Base-by-base conservation (phyloP, 2,888 invertebrate genomes). In the Epirrhoe alternata region DNA sequence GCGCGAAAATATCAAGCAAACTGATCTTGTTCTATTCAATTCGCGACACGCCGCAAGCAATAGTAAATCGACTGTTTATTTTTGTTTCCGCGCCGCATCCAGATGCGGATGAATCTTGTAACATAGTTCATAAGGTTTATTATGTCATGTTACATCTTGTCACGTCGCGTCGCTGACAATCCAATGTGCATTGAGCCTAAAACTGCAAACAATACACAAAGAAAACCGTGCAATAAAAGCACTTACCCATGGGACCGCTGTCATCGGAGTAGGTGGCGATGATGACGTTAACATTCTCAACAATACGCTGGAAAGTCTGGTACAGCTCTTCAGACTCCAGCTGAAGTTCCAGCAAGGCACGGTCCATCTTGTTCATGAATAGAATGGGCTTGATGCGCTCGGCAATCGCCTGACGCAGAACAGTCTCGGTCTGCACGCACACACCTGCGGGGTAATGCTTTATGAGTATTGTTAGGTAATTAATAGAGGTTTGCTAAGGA, bases 361-460 rank as follows among this genome's bases (percentile, higher is more conserved):
- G 97, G 95, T 99, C 99, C 99, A 99, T 99, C 94, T 99, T 99
- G 97, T 99, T 99, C 99, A 99, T 99, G 97, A 99, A 99, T 82
- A 99, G 95, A 78, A 99, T 98, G 64, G 99, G 99, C 96, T 99
- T 99, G 85, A 99, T 99, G 86, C 99, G 97, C 94, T 99, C 99
- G 72, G 99, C 98, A 86, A 99, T 99, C 72, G 99, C 99, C 92
- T 99, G 99, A 94, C 99, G 98, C 82, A 99, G 95, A 68, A 99
- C 99, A 83, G 99, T 99, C 94, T 99, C 99, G 45, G 99, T 99
- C 94, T 99, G 99, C 79, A 99, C 99, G 88, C 99, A 99, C 75
- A 99, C 99, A 95, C 99, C 99, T 98, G 79, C 5, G 54, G 16
- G 66, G 56, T 56, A 64, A 10, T 30, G 1, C 8, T 12, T n/a